These are phyloP conservation scores for Zalophus californianus DNA, from an alignment of 2,797 vertebrate genomes.

Conservation along the genomic window DNA sequence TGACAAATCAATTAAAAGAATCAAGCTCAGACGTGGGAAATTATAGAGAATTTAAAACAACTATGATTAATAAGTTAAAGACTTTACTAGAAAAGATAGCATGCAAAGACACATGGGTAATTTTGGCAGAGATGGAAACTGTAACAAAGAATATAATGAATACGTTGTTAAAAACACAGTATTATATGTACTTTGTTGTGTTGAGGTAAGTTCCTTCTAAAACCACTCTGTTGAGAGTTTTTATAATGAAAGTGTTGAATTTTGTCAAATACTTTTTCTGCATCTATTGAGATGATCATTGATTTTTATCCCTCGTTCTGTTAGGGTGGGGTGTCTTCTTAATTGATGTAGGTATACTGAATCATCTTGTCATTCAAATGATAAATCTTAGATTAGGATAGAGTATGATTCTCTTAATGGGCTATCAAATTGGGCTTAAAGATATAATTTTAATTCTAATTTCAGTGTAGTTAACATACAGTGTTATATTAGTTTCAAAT, in stretches of 20 bases:
- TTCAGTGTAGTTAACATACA: neutral
- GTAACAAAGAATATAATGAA: neutral
- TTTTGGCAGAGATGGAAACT: conserved; percentile 20
- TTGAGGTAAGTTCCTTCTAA: neutral
- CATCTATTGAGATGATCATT: neutral
- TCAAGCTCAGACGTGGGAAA: neutral
- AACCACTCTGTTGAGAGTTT: neutral
- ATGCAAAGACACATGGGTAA: neutral
- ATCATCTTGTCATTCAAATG: neutral
- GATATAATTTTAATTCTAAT: neutral
- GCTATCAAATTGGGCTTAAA: neutral
- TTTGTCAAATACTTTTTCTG: neutral
- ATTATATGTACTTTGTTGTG: neutral
- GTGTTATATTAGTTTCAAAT: neutral
- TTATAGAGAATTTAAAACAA: conserved; percentile 40
- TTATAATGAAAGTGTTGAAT: neutral
- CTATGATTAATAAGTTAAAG: neutral
- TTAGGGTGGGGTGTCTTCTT: neutral
- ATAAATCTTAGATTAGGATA: neutral
- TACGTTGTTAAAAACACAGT: neutral
- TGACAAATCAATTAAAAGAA: conserved; percentile 31
- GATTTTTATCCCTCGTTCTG: neutral
- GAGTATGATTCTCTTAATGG: neutral
- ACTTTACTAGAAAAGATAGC: conserved; percentile 49
- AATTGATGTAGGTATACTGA: neutral